Percentiles rank a stretch among this genome's conserved stretches.
phyloP scores from a whole-genome alignment of 2,113 vertebrate genomes.

The Okapia johnstoni region DNA sequence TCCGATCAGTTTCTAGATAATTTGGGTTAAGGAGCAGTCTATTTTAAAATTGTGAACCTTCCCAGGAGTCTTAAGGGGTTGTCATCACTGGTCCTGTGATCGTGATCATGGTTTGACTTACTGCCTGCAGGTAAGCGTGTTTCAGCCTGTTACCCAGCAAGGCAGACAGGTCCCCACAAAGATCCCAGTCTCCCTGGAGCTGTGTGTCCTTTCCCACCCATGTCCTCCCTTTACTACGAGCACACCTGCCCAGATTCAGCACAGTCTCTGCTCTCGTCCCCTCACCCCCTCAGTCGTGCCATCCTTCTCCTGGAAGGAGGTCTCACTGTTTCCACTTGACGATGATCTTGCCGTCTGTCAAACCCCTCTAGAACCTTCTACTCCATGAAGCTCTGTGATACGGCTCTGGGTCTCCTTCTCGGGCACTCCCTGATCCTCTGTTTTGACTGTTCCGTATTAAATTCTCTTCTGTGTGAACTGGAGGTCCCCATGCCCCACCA shows the following conservation, averaged over 20 bases:
- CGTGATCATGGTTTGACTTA: neutral
- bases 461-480: neutral
- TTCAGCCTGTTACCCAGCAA: neutral
- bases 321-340: neutral
- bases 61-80: neutral
- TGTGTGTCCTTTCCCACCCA: neutral
- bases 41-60: conserved; percentile 4
- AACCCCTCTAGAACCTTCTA: neutral
- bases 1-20: neutral
- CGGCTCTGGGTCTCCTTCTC: neutral
- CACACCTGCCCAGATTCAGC: too few relatives aligned
- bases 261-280: neutral
- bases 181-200: neutral
- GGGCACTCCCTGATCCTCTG: neutral
- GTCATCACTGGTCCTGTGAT: neutral
- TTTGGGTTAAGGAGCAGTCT: conserved; percentile 8
- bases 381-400: neutral
- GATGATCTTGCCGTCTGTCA: neutral
- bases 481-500: neutral
- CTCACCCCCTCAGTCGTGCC: neutral
- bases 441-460: neutral
- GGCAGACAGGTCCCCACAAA: neutral
- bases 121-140: neutral
- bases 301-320: neutral
- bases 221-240: neutral